Conservation (phyloP, 2,113 vertebrate genomes). For the Brachyhypopomus occidentalis region DNA sequence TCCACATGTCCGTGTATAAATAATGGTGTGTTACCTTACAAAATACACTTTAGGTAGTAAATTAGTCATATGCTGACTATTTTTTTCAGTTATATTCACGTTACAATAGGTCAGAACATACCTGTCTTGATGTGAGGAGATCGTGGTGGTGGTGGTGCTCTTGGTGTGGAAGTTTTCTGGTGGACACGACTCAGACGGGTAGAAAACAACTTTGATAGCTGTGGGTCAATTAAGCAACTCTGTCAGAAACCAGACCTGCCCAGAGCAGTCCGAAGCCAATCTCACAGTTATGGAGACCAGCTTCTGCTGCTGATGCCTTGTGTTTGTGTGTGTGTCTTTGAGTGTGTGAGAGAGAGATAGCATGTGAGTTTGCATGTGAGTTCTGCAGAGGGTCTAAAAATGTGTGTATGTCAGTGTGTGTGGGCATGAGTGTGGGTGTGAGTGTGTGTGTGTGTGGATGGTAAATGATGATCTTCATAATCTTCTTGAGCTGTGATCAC, state of each 20-base stretch:
- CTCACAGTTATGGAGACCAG: neutral
- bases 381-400: too few relatives aligned
- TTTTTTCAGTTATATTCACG: neutral
- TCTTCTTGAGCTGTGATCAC: constrained; percentile 15
- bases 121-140: neutral
- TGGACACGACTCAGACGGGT: too few relatives aligned
- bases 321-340: neutral
- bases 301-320: neutral
- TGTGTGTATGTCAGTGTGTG: neutral
- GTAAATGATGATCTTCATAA: neutral
- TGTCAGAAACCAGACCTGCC: neutral
- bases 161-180: too few relatives aligned
- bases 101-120: neutral
- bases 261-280: neutral
- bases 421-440: constrained; percentile 7
- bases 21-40: too few relatives aligned
- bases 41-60: too few relatives aligned
- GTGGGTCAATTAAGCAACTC: neutral
- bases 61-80: too few relatives aligned
- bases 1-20: too few relatives aligned
- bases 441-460: constrained; percentile 20
- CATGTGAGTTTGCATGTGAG: neutral
- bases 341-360: neutral
- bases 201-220: too few relatives aligned
- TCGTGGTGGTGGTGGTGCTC: neutral